These are phyloP conservation scores for Calosoma granatense DNA, from an alignment of 1,140 invertebrate species.

Conservation along the genomic window DNA sequence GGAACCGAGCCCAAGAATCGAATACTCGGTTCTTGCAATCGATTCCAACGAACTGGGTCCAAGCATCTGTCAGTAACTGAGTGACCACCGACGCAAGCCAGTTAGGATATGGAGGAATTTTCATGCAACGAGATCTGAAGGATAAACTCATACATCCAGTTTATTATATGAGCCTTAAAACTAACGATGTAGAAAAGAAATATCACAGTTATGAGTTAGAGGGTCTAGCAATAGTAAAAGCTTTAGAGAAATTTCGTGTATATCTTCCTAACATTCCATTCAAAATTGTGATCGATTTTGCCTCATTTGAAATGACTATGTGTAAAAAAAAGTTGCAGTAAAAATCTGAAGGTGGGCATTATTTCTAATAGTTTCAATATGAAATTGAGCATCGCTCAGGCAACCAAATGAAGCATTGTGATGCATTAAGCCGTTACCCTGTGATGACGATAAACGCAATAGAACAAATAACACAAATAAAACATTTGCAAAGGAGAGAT, in stretches of 20 bases:
- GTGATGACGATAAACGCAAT: slow-evolving; percentile 21
- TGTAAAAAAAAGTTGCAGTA: slow-evolving; percentile 35
- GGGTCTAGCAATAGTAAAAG: slow-evolving; percentile 30
- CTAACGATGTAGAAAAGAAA: slow-evolving; percentile 23
- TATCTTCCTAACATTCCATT: too few relatives aligned
- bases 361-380: too few relatives aligned
- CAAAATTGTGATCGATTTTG: slow-evolving; percentile 23
- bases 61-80: too few relatives aligned
- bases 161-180: slow-evolving; percentile 33
- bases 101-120: slow-evolving; percentile 24
- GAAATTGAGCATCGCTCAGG: slow-evolving; percentile 28
- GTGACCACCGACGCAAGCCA: slow-evolving; percentile 28
- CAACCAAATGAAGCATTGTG: slow-evolving; percentile 32
- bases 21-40: too few relatives aligned
- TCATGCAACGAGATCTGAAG: slow-evolving; percentile 25
- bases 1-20: too few relatives aligned
- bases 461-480: too few relatives aligned
- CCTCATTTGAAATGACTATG: slow-evolving; percentile 31
- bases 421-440: slow-evolving; percentile 33
- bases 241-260: too few relatives aligned
- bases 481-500: too few relatives aligned
- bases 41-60: too few relatives aligned
- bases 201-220: slow-evolving; percentile 33
- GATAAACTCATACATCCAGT: slow-evolving; percentile 35
- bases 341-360: too few relatives aligned